Conservation (phyloP, 35 echinoderm and acorn worm genomes). For the Lytechinus pictus region DNA sequence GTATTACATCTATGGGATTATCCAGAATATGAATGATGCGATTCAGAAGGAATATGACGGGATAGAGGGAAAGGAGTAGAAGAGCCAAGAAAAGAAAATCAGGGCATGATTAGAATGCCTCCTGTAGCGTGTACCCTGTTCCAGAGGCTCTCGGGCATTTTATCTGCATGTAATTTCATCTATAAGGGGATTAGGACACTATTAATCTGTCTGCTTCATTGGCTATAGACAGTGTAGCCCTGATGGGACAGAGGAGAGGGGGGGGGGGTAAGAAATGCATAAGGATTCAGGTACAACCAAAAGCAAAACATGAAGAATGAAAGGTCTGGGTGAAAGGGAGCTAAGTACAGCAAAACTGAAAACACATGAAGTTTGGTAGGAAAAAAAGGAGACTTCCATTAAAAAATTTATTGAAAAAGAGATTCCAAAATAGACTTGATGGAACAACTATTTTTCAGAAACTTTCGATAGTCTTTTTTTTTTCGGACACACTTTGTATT, state of each 20-base stretch:
- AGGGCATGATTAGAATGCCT: neutral
- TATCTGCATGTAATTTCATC: slow-evolving; percentile 5
- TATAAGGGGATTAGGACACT: slow-evolving; percentile 18
- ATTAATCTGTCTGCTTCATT: neutral
- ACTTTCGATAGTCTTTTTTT: no score
- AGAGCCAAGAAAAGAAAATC: neutral
- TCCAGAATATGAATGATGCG: neutral
- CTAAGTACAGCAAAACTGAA: no score
- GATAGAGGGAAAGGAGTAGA: neutral
- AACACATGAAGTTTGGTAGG: no score
- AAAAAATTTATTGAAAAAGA: no score
- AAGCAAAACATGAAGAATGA: neutral
- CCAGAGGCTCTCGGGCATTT: neutral
- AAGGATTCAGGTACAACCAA: no score
- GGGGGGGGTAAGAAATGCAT: no score
- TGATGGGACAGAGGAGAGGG: neutral
- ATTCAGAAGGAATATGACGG: no score
- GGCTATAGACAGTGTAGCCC: neutral
- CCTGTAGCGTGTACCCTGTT: neutral
- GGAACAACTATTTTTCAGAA: no score
- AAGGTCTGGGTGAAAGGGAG: neutral
- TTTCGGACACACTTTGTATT: no score
- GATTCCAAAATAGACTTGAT: no score
- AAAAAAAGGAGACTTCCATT: no score
- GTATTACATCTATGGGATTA: neutral